Base-by-base conservation (phyloP, 2,113 vertebrate genomes). In the Chitala chitala region DNA sequence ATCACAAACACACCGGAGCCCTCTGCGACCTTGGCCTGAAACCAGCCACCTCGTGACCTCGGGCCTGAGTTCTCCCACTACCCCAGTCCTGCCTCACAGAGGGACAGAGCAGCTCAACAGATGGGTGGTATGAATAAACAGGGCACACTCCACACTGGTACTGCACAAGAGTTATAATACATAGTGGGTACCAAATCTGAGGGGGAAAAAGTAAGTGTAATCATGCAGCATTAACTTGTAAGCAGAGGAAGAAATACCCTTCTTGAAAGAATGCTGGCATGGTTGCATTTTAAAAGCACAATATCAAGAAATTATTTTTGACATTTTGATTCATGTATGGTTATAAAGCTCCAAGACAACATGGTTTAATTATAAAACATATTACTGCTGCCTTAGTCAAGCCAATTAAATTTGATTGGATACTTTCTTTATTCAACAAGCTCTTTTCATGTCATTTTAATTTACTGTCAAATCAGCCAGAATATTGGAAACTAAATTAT, bases 391-490 rank as follows among this genome's bases (percentile, higher is more conserved):
- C 94, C 93, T 94, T 89, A 93, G 92, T 94, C 93, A 93, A 94
- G 93, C 93, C 94, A 98, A 97, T 98, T 96, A 96, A 94, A 96
- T 93, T 94, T 97, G 94, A 98, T 96, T 97, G 94, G 93, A 95
- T 96, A 96, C 93, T 96, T 95, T 92, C 92, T 95, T 96, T 96
- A 95, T 96, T 95, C 92, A 96, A 97, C 94, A 94, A 93, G 87
- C 88, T 91, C 91, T 93, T 96, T 97, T 94, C 96, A 96, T 96
- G 95, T 98, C 94, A 90, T 94, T 96, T 94, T 96, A 95, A 98
- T 97, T 96, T 94, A 92, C 93, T 95, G 94, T 97, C 96, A 95
- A 92, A 96, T 93, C 90, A 93, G 92, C 88, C 88, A 91, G 92
- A 94, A 96, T 94, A 94, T 94, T 92, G 91, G 92, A 93, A 92